phyloP scores from a whole-genome alignment of 2,888 invertebrate species.

The Salticus scenicus region DNA sequence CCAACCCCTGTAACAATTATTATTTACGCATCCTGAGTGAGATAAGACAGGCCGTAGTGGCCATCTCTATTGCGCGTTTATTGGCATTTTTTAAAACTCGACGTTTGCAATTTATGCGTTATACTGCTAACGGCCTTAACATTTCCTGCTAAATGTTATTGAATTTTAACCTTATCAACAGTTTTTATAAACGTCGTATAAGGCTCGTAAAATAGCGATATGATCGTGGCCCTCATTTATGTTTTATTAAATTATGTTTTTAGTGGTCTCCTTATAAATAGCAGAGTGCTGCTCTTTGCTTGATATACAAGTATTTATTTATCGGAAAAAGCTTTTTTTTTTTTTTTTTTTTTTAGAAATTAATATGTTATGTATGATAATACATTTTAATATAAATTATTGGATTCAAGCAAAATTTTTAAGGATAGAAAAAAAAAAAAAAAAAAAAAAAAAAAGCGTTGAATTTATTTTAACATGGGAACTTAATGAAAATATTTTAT shows the following conservation, averaged over 20 bases:
- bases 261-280: slow-evolving; percentile 37
- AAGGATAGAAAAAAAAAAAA: no score
- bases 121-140: slow-evolving; percentile 29
- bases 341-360: no score
- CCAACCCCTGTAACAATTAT: slow-evolving; percentile 23
- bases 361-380: no score
- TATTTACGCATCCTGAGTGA: slow-evolving; percentile 23
- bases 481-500: no score
- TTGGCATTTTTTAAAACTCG: slow-evolving; percentile 40
- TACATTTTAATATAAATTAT: no score
- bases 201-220: slow-evolving; percentile 53
- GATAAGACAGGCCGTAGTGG: slow-evolving; percentile 36
- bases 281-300: slow-evolving; percentile 13
- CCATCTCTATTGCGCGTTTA: slow-evolving; percentile 33
- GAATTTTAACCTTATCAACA: slow-evolving; percentile 50
- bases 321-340: no score
- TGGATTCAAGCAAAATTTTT: no score
- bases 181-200: slow-evolving; percentile 39
- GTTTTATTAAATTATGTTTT: slow-evolving; percentile 60
- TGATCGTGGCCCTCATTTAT: slow-evolving; percentile 47
- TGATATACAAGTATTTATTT: no score
- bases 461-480: no score
- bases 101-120: slow-evolving; percentile 27
- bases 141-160: slow-evolving; percentile 64
- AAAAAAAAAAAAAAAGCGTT: no score